These are phyloP conservation scores for Brachionus rotundiformis DNA, from an alignment of 1,140 invertebrate species.

Conservation along the genomic window DNA sequence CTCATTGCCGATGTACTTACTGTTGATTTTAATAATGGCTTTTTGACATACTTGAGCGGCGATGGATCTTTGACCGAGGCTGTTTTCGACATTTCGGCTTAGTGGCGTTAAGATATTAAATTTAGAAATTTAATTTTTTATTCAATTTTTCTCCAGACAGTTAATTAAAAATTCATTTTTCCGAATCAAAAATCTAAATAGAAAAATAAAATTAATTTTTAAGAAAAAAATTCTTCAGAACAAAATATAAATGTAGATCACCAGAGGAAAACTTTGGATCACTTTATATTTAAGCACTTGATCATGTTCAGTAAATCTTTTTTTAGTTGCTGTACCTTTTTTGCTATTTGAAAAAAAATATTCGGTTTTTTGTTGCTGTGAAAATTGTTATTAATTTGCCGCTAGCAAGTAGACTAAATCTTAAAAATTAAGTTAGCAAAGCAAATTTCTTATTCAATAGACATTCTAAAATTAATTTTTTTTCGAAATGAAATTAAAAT, in stretches of 20 bases:
- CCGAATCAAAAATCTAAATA: not conserved
- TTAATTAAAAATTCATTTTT: conserved; percentile 5
- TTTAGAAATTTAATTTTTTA: not conserved
- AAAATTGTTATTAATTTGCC: not conserved
- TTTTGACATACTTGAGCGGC: not conserved
- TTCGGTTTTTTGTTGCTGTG: not conserved
- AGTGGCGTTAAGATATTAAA: not conserved
- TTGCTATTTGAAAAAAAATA: not conserved
- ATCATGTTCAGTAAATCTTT: not conserved
- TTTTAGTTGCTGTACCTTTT: not conserved
- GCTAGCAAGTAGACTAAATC: not conserved
- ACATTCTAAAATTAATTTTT: conserved; percentile 5
- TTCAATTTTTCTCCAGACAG: not conserved
- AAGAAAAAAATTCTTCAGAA: not conserved
- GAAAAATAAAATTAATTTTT: not conserved
- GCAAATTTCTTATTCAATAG: not conserved
- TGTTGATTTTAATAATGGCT: conserved; percentile 19
- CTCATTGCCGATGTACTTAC: not conserved
- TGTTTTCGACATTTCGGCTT: conserved; percentile 30
- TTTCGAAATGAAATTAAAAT: not conserved
- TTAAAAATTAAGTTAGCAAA: not conserved
- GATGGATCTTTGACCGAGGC: not conserved
- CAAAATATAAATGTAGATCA: not conserved
- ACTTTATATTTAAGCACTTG: not conserved
- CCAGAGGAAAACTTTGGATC: not conserved